Conservation (phyloP, 2,888 invertebrate genomes). For the Platerodrilus igneus region DNA sequence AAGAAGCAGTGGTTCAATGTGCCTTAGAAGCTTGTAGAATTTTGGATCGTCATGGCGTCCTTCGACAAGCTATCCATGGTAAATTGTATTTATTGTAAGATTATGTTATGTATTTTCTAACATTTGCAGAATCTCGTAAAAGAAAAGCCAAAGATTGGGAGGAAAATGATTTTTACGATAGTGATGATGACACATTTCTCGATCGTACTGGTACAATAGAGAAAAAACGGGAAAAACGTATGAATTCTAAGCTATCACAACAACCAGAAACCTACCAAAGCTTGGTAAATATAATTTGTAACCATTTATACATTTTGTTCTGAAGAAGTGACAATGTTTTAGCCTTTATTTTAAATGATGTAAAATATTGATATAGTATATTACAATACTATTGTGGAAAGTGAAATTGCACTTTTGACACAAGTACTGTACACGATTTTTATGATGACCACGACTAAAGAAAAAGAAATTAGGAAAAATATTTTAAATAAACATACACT, state of each 20-base stretch:
- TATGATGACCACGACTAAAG: too few relatives aligned
- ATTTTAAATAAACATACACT: too few relatives aligned
- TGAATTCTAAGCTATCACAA: constrained; percentile 61
- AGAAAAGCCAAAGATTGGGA: constrained; percentile 73
- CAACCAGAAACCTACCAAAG: constrained; percentile 62
- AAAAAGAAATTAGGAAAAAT: too few relatives aligned
- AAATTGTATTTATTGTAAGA: constrained; percentile 24
- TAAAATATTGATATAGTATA: not conserved
- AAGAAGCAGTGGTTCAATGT: constrained; percentile 88
- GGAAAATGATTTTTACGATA: constrained; percentile 88
- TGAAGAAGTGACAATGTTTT: too few relatives aligned
- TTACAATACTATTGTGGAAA: constrained; percentile 24
- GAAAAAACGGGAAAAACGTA: constrained; percentile 74
- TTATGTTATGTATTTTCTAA: constrained; percentile 4
- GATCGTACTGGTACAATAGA: constrained; percentile 94
- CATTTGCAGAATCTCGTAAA: constrained; percentile 69
- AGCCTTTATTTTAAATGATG: constrained; percentile 1
- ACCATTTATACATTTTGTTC: too few relatives aligned
- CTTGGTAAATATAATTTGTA: too few relatives aligned
- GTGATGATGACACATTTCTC: constrained; percentile 92
- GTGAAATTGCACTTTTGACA: too few relatives aligned
- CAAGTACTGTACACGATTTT: too few relatives aligned
- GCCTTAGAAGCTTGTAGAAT: constrained; percentile 92
- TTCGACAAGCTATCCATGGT: constrained; percentile 86
- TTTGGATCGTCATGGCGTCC: constrained; percentile 79